A percentile compares a stretch with the other conserved stretches of the same genome.
These are phyloP conservation scores for Conops quadrifasciatus DNA, from an alignment of 2,888 invertebrate species.

Conservation along the genomic window DNA sequence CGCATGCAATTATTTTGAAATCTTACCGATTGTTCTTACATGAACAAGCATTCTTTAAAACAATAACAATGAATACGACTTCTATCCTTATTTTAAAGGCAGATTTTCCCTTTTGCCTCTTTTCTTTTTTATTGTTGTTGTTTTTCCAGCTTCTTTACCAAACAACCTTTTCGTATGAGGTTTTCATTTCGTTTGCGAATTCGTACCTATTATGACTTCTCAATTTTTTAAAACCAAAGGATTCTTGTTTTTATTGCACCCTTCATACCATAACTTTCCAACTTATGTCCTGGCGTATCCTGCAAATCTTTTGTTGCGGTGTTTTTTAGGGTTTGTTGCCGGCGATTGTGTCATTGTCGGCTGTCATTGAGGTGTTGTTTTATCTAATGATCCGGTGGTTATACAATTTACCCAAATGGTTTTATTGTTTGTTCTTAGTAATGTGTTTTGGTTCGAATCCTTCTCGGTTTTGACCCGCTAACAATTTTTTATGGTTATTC, in stretches of 20 bases:
- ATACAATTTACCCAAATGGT: constrained; percentile 36
- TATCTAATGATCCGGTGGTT: constrained; percentile 31
- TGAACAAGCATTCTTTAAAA: not conserved
- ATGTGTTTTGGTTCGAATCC: not conserved
- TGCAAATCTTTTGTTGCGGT: constrained; percentile 33
- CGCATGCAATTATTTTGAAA: too few species aligned
- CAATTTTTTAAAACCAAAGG: not conserved
- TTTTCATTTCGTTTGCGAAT: constrained; percentile 2
- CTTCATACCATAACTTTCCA: not conserved
- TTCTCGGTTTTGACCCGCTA: not conserved
- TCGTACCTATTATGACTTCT: not conserved
- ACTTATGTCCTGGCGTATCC: constrained; percentile 20
- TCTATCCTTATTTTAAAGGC: not conserved
- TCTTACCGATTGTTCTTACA: too few species aligned
- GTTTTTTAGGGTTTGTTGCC: constrained; percentile 10
- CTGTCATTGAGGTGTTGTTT: constrained; percentile 5
- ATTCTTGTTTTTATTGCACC: not conserved
- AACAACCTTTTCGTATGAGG: not conserved
- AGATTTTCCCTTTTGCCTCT: too few species aligned
- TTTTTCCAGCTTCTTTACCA: not conserved
- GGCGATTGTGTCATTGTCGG: constrained; percentile 24
- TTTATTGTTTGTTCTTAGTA: constrained; percentile 30
- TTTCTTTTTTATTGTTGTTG: not conserved
- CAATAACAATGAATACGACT: not conserved
- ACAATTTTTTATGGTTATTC: constrained; percentile 22